A percentile compares a stretch with the other conserved stretches of the same genome.
Conservation (phyloP, 2,888 invertebrate species). For the Volucella inflata region DNA sequence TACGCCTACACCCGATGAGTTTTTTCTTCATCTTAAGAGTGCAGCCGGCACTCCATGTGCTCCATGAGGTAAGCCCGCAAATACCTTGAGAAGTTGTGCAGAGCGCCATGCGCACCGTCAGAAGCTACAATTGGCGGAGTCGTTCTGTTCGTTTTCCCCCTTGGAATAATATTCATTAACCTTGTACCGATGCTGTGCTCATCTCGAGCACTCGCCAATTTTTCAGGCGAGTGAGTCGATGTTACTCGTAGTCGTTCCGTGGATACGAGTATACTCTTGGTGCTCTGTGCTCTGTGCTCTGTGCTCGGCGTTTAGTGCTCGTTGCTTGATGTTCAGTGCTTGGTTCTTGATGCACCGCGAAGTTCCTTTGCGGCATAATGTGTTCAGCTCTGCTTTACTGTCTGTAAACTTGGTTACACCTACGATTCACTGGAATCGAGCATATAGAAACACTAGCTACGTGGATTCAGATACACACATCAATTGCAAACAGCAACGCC, state of each 20-base stretch:
- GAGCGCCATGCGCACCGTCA: slow-evolving; percentile 59
- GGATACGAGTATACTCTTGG: too few species aligned
- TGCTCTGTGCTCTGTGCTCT: too few species aligned
- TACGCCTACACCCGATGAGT: slow-evolving; percentile 82
- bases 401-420: slow-evolving; percentile 46
- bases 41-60: slow-evolving; percentile 15
- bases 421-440: slow-evolving; percentile 11
- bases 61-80: slow-evolving; percentile 29
- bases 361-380: slow-evolving; percentile 15
- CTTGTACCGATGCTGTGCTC: slow-evolving; percentile 57
- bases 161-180: slow-evolving; percentile 74
- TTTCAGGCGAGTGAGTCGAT: slow-evolving; percentile 45
- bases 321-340: too few species aligned
- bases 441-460: too few species aligned
- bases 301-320: too few species aligned
- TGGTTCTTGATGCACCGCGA: slow-evolving; percentile 47
- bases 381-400: neutral
- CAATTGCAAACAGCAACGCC: slow-evolving; percentile 20
- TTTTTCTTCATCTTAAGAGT: slow-evolving; percentile 8
- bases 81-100: slow-evolving; percentile 38
- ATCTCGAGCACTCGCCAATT: slow-evolving; percentile 51
- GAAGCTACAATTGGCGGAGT: slow-evolving; percentile 68
- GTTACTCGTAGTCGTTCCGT: neutral
- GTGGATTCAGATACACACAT: slow-evolving; percentile 19
- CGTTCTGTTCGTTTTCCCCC: slow-evolving; percentile 50